phyloP scores from a whole-genome alignment of 2,113 vertebrate species.

The Semnornis frantzii region DNA sequence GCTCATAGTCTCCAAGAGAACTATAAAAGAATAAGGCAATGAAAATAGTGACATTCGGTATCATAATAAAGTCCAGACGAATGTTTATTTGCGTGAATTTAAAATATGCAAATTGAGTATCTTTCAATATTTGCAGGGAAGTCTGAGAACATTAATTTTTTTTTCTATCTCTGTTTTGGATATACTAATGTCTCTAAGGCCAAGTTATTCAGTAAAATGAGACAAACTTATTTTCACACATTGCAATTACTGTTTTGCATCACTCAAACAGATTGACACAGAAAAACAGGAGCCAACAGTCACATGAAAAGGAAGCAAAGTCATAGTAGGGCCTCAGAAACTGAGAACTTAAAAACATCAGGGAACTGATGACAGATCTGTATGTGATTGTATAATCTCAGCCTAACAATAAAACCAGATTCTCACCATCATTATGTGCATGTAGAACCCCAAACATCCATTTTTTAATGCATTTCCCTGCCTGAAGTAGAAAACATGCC shows the following conservation, averaged over 20 bases:
- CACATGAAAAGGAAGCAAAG: neutral
- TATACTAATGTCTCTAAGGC: neutral
- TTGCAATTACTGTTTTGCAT: neutral
- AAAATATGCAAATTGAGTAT: neutral
- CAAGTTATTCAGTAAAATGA: neutral
- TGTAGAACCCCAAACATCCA: neutral
- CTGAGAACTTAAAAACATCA: neutral
- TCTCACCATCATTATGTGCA: neutral
- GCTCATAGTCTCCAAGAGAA: rapidly evolving
- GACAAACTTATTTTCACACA: neutral
- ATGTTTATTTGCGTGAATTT: neutral
- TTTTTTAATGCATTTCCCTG: neutral
- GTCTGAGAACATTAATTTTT: neutral
- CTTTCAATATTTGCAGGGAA: neutral
- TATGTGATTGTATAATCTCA: rapidly evolving
- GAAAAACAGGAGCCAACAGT: neutral
- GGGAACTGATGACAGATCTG: neutral
- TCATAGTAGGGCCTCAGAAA: neutral
- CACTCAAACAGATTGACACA: neutral
- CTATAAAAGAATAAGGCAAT: neutral
- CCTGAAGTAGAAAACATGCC: neutral
- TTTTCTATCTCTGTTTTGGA: neutral
- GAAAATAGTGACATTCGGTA: neutral
- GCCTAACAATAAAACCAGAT: neutral
- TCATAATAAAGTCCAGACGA: neutral